Evolutionary conservation across 2,113 vertebrate species (phyloP).

Genomic region (Nothobranchius kuhntae): DNA sequence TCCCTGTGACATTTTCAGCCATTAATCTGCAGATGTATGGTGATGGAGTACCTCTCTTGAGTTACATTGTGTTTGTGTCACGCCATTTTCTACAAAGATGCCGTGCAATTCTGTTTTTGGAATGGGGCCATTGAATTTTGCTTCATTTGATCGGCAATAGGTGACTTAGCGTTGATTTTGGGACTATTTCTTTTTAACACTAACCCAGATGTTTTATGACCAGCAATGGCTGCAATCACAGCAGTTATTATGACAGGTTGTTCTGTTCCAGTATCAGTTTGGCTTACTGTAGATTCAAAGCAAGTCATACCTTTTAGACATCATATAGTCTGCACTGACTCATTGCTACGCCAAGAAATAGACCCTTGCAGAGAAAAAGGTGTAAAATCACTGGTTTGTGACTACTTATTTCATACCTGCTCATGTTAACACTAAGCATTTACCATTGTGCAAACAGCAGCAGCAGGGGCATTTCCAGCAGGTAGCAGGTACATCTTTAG

Average conservation of each 20-base stretch:
- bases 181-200: not conserved
- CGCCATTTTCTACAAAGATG: conserved; percentile 62
- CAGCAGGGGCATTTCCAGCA: no score
- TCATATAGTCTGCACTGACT: no score
- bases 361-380: not conserved
- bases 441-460: no score
- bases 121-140: conserved; percentile 33
- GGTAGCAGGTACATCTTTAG: no score
- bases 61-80: conserved; percentile 65
- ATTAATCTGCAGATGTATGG: conserved; percentile 75
- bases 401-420: no score
- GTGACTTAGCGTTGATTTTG: conserved; percentile 18
- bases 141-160: conserved; percentile 46
- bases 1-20: conserved; percentile 78
- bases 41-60: conserved; percentile 71
- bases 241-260: not conserved
- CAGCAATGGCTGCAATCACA: not conserved
- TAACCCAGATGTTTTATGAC: not conserved
- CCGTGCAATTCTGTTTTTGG: conserved; percentile 37
- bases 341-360: not conserved
- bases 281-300: not conserved
- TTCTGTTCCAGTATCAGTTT: not conserved
- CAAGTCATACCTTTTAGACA: not conserved
- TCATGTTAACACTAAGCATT: no score
- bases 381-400: not conserved